Base-by-base conservation (phyloP, 1,140 invertebrate genomes). In the Ooceraea biroi region DNA sequence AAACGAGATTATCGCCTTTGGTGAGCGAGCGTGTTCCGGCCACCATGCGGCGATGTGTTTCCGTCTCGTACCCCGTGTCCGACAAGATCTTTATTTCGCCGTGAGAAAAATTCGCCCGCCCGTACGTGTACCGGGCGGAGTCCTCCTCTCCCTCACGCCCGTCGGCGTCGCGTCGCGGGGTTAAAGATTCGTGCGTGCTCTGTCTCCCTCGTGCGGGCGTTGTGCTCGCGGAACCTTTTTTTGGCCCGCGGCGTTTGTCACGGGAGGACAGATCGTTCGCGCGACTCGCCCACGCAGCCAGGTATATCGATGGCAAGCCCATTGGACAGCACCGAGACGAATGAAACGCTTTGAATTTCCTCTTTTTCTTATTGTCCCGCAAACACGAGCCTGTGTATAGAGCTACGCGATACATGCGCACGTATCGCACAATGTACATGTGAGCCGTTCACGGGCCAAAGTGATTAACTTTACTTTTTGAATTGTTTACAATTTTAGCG, bases 11-110 rank as follows among this genome's bases (percentile, higher is more conserved):
- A 89, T 88, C 60, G 48, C 46, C 87, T 89, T 7, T 48, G 74
- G 87, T 74, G 74, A 89, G 86, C 80, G 88, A 69, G 88, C 84
- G 72, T 80, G 88, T 88, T 77, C 27, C 86, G 85, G 88, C 85
- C 88, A 89, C 88, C 88, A 89, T 69, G 86, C 74, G 80, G 66
- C 71, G 55, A 52, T 88, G 88, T 88, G 88, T 88, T 89, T 82
- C 85, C 86, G 50, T 84, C 84, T 89, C 89, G 88, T 89, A 89
- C 80, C 88, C 57, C 87, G 87, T 89, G 87, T 89, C 86, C 77
- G 84, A 89, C 87, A 83, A 89, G 87, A 89, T 89, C 87, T 89
- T 89, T 89, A 89, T 89, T 88, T 88, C 68, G 87, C 46, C 61
- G 78, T 83, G 85, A 83, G 78, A 85, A 89, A 89, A 88, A 85